Base-by-base conservation (phyloP, 2,888 invertebrate genomes). In the Sminthurides aquaticus region DNA sequence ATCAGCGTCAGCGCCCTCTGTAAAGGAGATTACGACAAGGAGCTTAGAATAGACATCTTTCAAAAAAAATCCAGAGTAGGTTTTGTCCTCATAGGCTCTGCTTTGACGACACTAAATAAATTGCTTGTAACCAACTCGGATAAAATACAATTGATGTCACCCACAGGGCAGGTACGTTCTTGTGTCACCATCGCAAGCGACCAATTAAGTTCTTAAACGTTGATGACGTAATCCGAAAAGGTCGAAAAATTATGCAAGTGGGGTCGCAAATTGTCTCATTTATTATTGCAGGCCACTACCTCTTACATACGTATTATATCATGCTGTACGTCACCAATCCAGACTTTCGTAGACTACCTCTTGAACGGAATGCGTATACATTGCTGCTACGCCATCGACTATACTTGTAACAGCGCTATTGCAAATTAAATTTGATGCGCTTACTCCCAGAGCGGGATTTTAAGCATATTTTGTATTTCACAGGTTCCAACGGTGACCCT, bases 261-360 rank as follows among this genome's bases (percentile, higher is more conserved):
- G n/a, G n/a, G n/a, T n/a, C n/a, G n/a, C n/a, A n/a, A n/a, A n/a
- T n/a, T n/a, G n/a, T n/a, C n/a, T n/a, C n/a, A n/a, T n/a, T n/a
- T n/a, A n/a, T n/a, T n/a, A n/a, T n/a, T n/a, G 15, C 56, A 62
- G 62, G 22, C 18, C 3, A 28, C 20, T 2, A 57, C 57, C 5
- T 48, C 63, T 1, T 27, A 24, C 3, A 55, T 64, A 8, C 28
- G 59, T 26, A 43, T 64, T 22, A 1, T 34, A 8, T 8, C 26
- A 11, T 64, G 64, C 25, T 26, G 34, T 18, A 1, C 59, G 2
- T 8, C 67, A 3, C 69, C 68, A 67, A 74, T 77, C 2, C 77
- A 76, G 69, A 79, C 82, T 2, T 85, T 85, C 75, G 75, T 84
- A 59, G 84, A 85, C 73, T 85, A 81, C 75, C 80, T 85, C 55